Conservation (phyloP, 2,888 invertebrate species). For the Eupithecia abbreviata region DNA sequence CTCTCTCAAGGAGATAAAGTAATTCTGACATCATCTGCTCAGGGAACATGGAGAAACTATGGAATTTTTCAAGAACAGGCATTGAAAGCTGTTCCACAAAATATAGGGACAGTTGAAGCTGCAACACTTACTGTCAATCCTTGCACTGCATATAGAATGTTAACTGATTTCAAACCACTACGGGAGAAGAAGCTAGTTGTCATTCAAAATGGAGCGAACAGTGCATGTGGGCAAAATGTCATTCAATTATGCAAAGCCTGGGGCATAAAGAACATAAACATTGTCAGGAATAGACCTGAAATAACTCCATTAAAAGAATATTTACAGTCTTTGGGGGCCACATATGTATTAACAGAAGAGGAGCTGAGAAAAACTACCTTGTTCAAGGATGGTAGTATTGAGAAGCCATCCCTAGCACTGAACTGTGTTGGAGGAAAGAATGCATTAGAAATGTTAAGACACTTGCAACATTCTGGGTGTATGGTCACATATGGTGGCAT, state of each 20-base stretch:
- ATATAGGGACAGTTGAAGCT: slow-evolving; percentile 89
- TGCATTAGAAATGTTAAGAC: slow-evolving; percentile 92
- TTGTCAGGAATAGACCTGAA: slow-evolving; percentile 92
- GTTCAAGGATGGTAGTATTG: slow-evolving; percentile 78
- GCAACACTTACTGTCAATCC: slow-evolving; percentile 97
- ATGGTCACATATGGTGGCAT: slow-evolving; percentile 99
- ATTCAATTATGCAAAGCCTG: slow-evolving; percentile 94
- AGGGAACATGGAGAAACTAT: slow-evolving; percentile 95
- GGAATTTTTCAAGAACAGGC: slow-evolving; percentile 84
- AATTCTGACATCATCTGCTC: slow-evolving; percentile 88
- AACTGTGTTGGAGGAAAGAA: slow-evolving; percentile 97
- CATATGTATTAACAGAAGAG: slow-evolving; percentile 89
- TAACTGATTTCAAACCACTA: slow-evolving; percentile 93
- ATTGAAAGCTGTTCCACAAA: slow-evolving; percentile 87
- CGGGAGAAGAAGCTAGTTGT: slow-evolving; percentile 89
- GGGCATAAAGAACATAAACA: slow-evolving; percentile 91
- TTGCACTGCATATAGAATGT: slow-evolving; percentile 97
- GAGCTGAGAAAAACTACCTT: slow-evolving; percentile 71
- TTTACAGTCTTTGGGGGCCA: slow-evolving; percentile 91
- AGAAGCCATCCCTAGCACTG: slow-evolving; percentile 91
- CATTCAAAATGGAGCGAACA: slow-evolving; percentile 99
- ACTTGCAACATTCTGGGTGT: slow-evolving; percentile 88
- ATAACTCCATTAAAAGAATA: slow-evolving; percentile 87
- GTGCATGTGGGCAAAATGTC: slow-evolving; percentile 97
- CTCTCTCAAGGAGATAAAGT: slow-evolving; percentile 90